Conservation (phyloP, 2,888 invertebrate genomes). For the Drosophila greeni region DNA sequence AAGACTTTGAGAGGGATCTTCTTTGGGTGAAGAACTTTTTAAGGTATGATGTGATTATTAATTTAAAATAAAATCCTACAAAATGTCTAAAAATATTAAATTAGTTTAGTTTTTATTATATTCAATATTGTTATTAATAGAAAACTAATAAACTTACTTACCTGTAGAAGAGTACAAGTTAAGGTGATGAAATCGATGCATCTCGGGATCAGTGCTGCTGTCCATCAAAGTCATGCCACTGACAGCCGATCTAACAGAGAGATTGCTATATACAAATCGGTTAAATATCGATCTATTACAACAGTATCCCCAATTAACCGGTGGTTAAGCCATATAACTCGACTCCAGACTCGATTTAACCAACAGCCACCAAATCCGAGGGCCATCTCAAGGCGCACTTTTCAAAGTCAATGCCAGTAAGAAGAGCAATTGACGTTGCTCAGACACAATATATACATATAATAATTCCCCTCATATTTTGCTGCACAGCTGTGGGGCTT, state of each 20-base stretch:
- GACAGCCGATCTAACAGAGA: not conserved
- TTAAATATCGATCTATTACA: not conserved
- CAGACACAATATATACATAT: constrained; percentile 25
- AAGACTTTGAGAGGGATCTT: too few relatives aligned
- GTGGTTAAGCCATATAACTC: constrained; percentile 1
- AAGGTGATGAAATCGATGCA: not conserved
- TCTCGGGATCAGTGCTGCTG: not conserved
- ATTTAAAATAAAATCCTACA: too few relatives aligned
- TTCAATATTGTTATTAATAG: too few relatives aligned
- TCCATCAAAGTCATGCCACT: not conserved
- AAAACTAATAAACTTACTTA: too few relatives aligned
- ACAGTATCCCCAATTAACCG: not conserved
- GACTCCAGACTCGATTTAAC: not conserved
- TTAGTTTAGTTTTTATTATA: too few relatives aligned
- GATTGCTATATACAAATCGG: not conserved
- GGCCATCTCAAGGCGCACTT: constrained; percentile 30
- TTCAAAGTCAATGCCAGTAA: constrained; percentile 69
- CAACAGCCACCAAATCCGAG: not conserved
- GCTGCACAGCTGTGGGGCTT: constrained; percentile 47
- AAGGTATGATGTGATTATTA: too few relatives aligned
- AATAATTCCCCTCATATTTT: constrained; percentile 12
- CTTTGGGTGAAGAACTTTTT: too few relatives aligned
- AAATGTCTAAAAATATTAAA: too few relatives aligned
- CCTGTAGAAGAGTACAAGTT: not conserved
- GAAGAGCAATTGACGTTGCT: constrained; percentile 53